These are phyloP conservation scores for Mythimna ferrago DNA, from an alignment of 2,888 invertebrate genomes.

Conservation along the genomic window DNA sequence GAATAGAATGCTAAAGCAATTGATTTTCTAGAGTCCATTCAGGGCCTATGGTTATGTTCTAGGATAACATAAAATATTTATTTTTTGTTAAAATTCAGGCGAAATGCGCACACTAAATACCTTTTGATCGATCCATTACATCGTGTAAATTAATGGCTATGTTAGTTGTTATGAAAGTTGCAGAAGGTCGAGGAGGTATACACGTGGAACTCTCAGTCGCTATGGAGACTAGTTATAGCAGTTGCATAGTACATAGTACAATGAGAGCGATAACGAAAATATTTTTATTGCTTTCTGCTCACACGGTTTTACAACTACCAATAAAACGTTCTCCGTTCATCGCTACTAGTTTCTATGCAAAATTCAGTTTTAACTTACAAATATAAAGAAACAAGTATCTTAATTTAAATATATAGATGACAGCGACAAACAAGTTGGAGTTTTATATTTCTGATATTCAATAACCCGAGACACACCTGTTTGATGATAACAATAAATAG, in stretches of 20 bases:
- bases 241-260: constrained; percentile 65
- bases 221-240: constrained; percentile 69
- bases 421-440: neutral
- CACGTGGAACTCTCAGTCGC: constrained; percentile 67
- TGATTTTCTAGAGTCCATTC: too few species aligned
- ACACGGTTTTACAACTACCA: constrained; percentile 62
- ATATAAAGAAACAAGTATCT: neutral
- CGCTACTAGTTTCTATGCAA: constrained; percentile 26
- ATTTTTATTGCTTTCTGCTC: constrained; percentile 66
- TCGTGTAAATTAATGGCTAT: constrained; percentile 39
- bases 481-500: constrained; percentile 12
- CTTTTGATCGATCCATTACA: constrained; percentile 19
- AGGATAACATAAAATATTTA: too few species aligned
- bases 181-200: constrained; percentile 60
- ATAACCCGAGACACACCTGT: neutral
- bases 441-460: neutral
- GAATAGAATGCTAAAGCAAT: neutral
- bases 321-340: constrained; percentile 45
- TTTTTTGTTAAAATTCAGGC: too few species aligned
- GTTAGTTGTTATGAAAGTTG: constrained; percentile 60
- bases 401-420: neutral
- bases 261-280: constrained; percentile 68
- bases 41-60: too few species aligned
- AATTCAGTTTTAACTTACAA: neutral
- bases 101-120: neutral